Conservation (phyloP, 2,113 vertebrate species). For the Hemibagrus wyckioides region DNA sequence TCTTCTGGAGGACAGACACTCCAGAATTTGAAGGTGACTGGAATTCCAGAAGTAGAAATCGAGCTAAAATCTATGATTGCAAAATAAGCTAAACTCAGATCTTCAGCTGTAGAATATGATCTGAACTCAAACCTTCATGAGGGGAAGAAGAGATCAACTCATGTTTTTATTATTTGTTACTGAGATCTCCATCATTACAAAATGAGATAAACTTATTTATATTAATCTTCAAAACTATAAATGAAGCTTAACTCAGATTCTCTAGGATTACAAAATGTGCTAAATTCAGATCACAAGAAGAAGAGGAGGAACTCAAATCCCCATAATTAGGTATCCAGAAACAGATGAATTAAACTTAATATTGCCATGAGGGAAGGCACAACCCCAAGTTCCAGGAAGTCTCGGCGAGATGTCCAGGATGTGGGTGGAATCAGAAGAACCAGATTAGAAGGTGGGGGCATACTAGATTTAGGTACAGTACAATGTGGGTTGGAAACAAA, state of each 20-base stretch:
- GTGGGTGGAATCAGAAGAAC: not conserved
- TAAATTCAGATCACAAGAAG: too few relatives aligned
- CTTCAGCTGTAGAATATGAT: not conserved
- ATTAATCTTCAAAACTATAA: not conserved
- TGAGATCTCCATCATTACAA: not conserved
- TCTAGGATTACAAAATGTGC: not conserved
- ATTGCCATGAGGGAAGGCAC: not conserved
- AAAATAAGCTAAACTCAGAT: not conserved
- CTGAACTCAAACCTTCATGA: not conserved
- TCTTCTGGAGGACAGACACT: not conserved
- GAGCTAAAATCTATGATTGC: not conserved
- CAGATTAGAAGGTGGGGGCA: not conserved
- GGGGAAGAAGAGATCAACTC: not conserved
- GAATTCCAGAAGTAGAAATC: not conserved
- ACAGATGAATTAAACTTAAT: not conserved
- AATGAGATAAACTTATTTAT: not conserved
- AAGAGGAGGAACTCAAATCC: too few relatives aligned
- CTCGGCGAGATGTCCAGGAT: not conserved
- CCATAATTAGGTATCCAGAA: not conserved
- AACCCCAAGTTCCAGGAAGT: not conserved
- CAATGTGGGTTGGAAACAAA: not conserved
- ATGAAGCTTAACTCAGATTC: not conserved
- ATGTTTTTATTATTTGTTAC: too few relatives aligned
- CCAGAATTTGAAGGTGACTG: not conserved
- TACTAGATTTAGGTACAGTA: not conserved